Base-by-base conservation (phyloP, 1,140 invertebrate species). In the Brachionus sp. region DNA sequence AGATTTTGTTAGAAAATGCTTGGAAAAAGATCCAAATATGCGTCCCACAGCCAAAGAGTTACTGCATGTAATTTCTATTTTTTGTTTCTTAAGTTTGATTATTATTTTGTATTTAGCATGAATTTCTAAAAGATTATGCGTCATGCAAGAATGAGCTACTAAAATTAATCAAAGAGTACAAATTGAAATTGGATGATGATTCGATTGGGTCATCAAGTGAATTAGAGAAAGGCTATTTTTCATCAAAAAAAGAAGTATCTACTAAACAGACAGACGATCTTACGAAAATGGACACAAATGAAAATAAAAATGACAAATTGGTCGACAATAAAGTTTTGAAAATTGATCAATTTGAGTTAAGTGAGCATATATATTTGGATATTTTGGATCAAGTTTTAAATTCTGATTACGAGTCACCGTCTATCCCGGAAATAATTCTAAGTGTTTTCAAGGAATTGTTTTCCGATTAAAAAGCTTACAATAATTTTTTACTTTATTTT, bases 1-100 rank as follows among this genome's bases (percentile, higher is more conserved):
- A 9, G 88, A 88, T 84, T 87, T 90, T 86, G 85, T 89, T 23
- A 73, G 78, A 9, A 87, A 87, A 19, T 90, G 89, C 86, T 85
- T 90, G 9, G 86, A 86, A 68, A 89, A 88, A 77, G 87, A 89
- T 42, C 88, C 88, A n/a, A 90, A 90, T 5, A 97, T 96, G 84
- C 90, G 90, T 77, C 96, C 97, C 9, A 95, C 96, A 7, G 97
- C 98, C 33, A 94, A 94, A n/a, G 96, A 99, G 90, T 90, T 99
- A 42, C 89, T 99, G 29, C 13, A 39, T 10, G 77, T 80, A 62
- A 66, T 10, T 35, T 35, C 37, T 2, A 16, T 3, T 33, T 19
- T 35, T 29, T 1, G 1, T 44, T 25, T 23, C 23, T 75, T 46
- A 10, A 19, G 0, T 25, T 46, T 29, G 10, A 16, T 75, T 46